These are phyloP conservation scores for Urosaurus nigricauda DNA, from an alignment of 2,797 vertebrate species.

Conservation along the genomic window DNA sequence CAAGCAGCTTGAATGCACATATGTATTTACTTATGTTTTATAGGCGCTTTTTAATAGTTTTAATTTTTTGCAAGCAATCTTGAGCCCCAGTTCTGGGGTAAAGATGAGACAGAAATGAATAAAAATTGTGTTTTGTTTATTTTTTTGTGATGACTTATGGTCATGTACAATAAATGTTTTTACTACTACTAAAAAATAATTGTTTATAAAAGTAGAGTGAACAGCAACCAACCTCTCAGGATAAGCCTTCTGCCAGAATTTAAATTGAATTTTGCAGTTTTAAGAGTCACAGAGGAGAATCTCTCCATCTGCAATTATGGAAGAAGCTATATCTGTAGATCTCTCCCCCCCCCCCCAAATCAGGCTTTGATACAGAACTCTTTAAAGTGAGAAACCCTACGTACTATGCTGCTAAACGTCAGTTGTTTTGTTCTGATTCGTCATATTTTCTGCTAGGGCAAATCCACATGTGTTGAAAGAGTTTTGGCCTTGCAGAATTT, in stretches of 20 bases:
- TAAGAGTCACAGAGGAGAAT: neutral
- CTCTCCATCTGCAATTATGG: neutral
- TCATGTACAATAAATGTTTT: too few species aligned
- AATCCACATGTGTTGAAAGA: neutral
- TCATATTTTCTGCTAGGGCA: neutral
- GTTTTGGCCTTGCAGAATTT: neutral
- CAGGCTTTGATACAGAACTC: neutral
- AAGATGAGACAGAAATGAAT: too few species aligned
- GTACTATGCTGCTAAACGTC: neutral
- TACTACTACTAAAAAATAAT: too few species aligned
- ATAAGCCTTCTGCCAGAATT: neutral
- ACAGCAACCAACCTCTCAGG: too few species aligned
- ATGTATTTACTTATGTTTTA: too few species aligned
- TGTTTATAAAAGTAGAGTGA: neutral
- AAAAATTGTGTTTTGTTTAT: too few species aligned
- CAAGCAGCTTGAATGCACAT: too few species aligned
- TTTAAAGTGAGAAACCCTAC: neutral
- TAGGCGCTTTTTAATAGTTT: too few species aligned
- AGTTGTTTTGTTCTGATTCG: constrained; percentile 1
- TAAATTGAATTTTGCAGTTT: neutral
- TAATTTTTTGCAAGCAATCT: too few species aligned
- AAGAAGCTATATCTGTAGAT: neutral
- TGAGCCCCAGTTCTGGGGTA: too few species aligned
- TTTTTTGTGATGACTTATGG: too few species aligned
- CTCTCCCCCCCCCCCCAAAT: neutral